Conservation (phyloP, 2,888 invertebrate species). For the Serrognathus titanus region DNA sequence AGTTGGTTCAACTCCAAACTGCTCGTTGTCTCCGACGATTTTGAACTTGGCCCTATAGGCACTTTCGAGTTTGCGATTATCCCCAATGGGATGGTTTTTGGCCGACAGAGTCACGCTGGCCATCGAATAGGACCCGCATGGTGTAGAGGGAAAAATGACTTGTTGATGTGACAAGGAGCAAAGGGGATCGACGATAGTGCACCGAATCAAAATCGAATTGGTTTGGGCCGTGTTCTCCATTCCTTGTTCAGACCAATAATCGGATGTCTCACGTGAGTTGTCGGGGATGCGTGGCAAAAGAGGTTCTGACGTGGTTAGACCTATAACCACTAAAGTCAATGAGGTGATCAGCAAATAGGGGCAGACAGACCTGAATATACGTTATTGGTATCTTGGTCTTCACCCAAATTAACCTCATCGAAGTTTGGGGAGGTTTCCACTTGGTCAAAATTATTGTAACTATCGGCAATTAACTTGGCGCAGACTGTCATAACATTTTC, state of each 20-base stretch:
- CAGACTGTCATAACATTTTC: constrained; percentile 1
- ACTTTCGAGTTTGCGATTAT: constrained; percentile 13
- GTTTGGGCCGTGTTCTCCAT: background rate
- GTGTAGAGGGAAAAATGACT: constrained; percentile 33
- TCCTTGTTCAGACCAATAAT: no score
- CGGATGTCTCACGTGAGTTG: no score
- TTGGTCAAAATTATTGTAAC: no score
- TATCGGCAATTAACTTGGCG: no score
- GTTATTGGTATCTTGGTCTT: no score
- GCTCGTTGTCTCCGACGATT: constrained; percentile 25
- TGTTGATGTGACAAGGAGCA: constrained; percentile 28
- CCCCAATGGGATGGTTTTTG: constrained; percentile 21
- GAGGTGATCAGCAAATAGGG: no score
- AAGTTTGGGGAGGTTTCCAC: background rate
- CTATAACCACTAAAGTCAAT: no score
- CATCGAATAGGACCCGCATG: constrained; percentile 33
- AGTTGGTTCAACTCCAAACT: constrained; percentile 30
- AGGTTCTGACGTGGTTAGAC: no score
- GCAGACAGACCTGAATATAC: no score
- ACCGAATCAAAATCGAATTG: constrained; percentile 22
- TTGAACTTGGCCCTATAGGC: constrained; percentile 25
- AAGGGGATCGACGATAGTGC: constrained; percentile 23
- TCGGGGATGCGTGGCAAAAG: no score
- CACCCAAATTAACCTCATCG: background rate
- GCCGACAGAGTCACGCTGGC: constrained; percentile 21